phyloP scores from a whole-genome alignment of 2,888 invertebrate genomes.

The Agriopis marginaria region DNA sequence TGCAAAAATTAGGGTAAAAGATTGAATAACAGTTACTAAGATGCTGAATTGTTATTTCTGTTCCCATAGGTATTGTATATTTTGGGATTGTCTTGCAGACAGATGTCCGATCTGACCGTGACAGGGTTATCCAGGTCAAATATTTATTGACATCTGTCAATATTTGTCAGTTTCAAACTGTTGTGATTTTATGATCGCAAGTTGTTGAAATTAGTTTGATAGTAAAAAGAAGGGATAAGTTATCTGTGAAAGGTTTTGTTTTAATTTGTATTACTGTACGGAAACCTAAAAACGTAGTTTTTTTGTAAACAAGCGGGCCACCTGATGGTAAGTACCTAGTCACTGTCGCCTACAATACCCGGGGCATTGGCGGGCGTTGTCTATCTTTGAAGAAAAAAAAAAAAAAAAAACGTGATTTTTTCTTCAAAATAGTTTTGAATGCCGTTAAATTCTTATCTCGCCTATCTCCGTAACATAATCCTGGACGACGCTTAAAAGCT shows the following conservation, averaged over 20 bases:
- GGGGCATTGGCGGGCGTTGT: no score
- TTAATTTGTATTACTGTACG: no score
- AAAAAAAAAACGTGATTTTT: no score
- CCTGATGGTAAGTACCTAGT: no score
- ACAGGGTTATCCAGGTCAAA: conserved; percentile 8
- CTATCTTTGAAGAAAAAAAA: no score
- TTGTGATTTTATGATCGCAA: neutral
- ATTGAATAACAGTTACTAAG: conserved; percentile 2
- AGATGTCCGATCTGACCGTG: conserved; percentile 30
- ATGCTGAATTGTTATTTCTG: conserved; percentile 41
- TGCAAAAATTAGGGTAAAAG: conserved; percentile 46
- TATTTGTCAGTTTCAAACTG: neutral
- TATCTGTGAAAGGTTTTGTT: no score
- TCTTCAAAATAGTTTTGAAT: neutral
- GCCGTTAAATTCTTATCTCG: conserved; percentile 14
- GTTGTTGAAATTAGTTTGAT: neutral
- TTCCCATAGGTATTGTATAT: conserved; percentile 26
- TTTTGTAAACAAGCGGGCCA: no score
- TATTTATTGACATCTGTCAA: conserved; percentile 16
- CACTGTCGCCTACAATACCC: no score
- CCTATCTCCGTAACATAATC: conserved; percentile 16
- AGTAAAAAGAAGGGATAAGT: neutral
- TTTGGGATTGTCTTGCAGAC: conserved; percentile 11
- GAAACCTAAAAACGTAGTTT: no score
- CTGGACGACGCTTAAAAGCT: conserved; percentile 5